Conservation (phyloP, 37 sponge, comb jelly and placozoan species). For the Spongia lamella region DNA sequence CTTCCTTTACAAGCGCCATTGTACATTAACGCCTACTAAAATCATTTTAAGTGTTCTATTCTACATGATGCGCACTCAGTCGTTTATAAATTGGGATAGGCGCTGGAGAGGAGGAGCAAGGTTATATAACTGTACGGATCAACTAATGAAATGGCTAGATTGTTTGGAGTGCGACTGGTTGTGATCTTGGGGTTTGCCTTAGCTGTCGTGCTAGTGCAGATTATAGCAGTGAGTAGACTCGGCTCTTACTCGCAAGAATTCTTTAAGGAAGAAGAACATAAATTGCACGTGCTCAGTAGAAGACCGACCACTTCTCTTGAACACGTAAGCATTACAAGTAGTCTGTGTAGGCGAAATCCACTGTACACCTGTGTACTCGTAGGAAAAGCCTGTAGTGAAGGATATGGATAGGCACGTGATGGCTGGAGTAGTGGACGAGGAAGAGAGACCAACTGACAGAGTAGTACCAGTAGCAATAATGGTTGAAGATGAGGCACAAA, state of each 20-base stretch:
- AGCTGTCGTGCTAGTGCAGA: conserved; percentile 41
- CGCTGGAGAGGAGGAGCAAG: not conserved
- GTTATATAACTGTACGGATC: not conserved
- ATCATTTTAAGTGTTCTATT: too few species aligned
- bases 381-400: too few species aligned
- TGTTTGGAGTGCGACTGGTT: conserved; percentile 20
- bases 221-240: conserved; percentile 42
- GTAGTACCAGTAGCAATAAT: too few species aligned
- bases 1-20: not conserved
- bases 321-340: conserved; percentile 15
- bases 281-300: not conserved
- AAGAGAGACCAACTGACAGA: too few species aligned
- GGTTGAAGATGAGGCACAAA: too few species aligned
- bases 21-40: too few species aligned
- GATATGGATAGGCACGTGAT: too few species aligned
- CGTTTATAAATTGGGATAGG: too few species aligned
- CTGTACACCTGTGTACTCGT: too few species aligned
- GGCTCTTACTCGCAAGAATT: not conserved
- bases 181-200: conserved; percentile 20
- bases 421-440: too few species aligned
- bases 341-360: not conserved
- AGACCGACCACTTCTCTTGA: not conserved
- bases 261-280: conserved; percentile 13
- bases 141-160: not conserved
- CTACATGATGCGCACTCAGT: too few species aligned